phyloP scores from a whole-genome alignment of 2,888 invertebrate genomes.

The Metellina segmentata region DNA sequence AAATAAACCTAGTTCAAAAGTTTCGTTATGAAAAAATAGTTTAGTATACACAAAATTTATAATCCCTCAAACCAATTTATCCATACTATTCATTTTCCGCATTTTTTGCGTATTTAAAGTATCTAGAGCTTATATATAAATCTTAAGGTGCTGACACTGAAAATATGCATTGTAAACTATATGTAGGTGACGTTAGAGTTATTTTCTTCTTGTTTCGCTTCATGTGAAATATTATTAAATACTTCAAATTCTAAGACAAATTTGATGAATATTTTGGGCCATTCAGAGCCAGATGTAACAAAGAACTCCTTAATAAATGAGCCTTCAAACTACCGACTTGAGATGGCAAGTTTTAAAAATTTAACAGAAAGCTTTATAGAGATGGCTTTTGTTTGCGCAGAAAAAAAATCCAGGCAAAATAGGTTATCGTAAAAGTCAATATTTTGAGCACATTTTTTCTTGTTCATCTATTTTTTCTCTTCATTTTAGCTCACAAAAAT shows the following conservation, averaged over 20 bases:
- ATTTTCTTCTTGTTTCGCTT: no score
- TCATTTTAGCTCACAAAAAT: conserved; percentile 22
- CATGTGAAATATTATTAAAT: background rate
- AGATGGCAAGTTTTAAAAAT: conserved; percentile 35
- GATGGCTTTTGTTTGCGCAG: conserved; percentile 9
- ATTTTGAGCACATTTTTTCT: conserved; percentile 39
- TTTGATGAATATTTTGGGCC: conserved; percentile 20
- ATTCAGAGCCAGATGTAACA: conserved; percentile 27
- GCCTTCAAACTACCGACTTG: conserved; percentile 1
- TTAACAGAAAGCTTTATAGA: conserved; percentile 15
- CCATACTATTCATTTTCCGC: no score
- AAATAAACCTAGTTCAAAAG: no score
- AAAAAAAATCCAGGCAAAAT: conserved; percentile 30
- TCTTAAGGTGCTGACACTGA: no score
- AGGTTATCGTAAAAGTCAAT: conserved; percentile 37
- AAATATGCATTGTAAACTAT: no score
- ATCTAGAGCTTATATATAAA: no score
- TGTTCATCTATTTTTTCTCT: conserved; percentile 18
- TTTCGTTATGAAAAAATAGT: no score
- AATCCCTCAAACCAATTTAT: no score
- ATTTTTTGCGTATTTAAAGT: no score
- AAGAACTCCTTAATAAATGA: conserved; percentile 27
- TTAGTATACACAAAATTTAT: no score
- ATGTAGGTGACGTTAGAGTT: no score
- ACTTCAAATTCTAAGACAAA: conserved; percentile 2